Base-by-base conservation (phyloP, 2,888 invertebrate species). In the Habrosyne pyritoides region DNA sequence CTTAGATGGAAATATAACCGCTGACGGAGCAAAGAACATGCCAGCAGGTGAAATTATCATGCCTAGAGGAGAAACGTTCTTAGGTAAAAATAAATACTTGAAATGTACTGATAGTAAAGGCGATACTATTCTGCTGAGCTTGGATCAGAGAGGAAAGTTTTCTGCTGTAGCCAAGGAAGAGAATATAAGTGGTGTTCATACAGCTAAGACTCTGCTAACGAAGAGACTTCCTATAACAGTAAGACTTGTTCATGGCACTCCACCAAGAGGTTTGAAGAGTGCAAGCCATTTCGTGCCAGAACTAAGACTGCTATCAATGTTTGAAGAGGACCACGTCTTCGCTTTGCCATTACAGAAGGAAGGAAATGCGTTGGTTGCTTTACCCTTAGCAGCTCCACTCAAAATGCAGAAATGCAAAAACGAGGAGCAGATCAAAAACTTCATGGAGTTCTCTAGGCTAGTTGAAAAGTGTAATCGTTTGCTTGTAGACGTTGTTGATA, bases 161-260 rank as follows among this genome's bases (percentile, higher is more conserved):
- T 98, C 98, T 73, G 97, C 98, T 51, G 93, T 99, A 55, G 98
- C 98, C 61, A 95, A 97, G 77, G 97, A 98, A 85, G 98, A 98
- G 77, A 98, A 98, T 89, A 98, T 99, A 64, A 97, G 98, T 80
- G 98, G 98, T 21, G 98, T 98, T 18, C 98, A 99, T 86, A 97
- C 97, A 63, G 97, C 98, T 14, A 95, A 96, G 79, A 98, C 97
- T 75, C 93, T 99, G 66, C 90, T 98, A 55, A 95, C 96, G 66
- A 99, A 98, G 87, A 94, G 98, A 66, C 94, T 99, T 90, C 99
- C 99, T 26, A 94, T 99, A 66, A 98, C 98, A 65, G 98, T 99
- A 14, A 94, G 98, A 76, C 93, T 98, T 75, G 98, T 98, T 4
- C 97, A 98, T 78, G 98, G 98, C 28, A 96, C 96, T 53, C 95